Base-by-base conservation (phyloP, 2,113 vertebrate genomes). In the Chamaetylas fuelleborni region DNA sequence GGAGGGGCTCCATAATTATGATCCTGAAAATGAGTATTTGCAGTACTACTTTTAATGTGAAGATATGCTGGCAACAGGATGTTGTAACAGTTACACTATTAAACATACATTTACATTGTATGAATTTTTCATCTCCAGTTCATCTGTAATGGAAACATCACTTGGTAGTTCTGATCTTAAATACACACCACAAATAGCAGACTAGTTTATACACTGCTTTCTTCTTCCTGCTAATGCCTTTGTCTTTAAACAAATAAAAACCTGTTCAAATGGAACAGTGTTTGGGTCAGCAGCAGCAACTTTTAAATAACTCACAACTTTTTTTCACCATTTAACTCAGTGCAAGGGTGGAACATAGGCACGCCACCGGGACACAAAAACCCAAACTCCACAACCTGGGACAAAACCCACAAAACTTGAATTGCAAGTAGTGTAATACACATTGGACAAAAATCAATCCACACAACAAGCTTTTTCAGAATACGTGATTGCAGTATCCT, bases 271-370 rank as follows among this genome's bases (percentile, higher is more conserved):
- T 18, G 11, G 26, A 70, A 66, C 13, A 57, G 4, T 9, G 19
- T 33, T 56, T 31, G 16, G 5, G 23, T 72, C n/a, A 34, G 22
- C 31, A 64, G 78, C 28, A 82, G 4, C 15, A 72, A 20, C 36
- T 80, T 88, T 77, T 54, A 66, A 73, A n/a, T 16, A 81, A 19
- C 15, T 74, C 33, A 54, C 31, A 74, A 25, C 16, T 28, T 58
- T n/a, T 67, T 58, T 45, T 62, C 31, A 76, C 18, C 29, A 31
- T 40, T 64, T 90, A 83, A 60, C 13, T 69, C 23, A 19, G 7
- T 22, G 6, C 2, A 4, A 28, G 6, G 34, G 29, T 0, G 0
- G 25, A 31, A n/a, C 8, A 72, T 2, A 47, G 26, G 23, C 40
- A 51, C 6, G 43, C 50, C 31, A 48, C 9, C 26, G 48, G 28